phyloP scores from a whole-genome alignment of 2,888 invertebrate species.

The Pomacea canaliculata region DNA sequence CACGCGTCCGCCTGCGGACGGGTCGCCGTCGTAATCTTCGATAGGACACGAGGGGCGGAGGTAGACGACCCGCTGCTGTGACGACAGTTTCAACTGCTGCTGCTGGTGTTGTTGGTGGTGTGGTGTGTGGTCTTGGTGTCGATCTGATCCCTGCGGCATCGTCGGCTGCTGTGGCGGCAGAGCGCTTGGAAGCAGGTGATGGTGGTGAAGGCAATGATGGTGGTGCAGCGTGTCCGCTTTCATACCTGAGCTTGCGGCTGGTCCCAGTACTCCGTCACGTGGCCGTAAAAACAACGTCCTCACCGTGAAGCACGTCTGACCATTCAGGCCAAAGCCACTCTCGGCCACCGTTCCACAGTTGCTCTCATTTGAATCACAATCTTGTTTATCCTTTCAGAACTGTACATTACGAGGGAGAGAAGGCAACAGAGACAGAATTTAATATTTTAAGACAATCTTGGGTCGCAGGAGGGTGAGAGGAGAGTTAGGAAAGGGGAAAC shows the following conservation, averaged over 20 bases:
- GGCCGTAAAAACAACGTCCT: too few species aligned
- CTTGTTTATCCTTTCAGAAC: too few species aligned
- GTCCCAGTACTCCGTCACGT: neutral
- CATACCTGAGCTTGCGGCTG: neutral
- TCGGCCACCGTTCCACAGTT: too few species aligned
- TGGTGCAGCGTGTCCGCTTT: constrained; percentile 19
- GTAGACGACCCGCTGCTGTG: constrained; percentile 16
- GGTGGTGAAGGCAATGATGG: constrained; percentile 7
- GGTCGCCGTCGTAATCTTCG: constrained; percentile 8
- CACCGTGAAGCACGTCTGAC: too few species aligned
- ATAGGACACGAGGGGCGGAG: constrained; percentile 26
- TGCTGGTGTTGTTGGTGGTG: neutral
- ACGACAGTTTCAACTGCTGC: neutral
- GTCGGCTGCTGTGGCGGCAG: neutral
- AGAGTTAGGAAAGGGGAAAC: neutral
- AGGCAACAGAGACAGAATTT: too few species aligned
- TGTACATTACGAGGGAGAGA: too few species aligned
- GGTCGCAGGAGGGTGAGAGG: too few species aligned
- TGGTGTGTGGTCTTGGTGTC: neutral
- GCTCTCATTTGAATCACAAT: too few species aligned
- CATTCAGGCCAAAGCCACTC: too few species aligned
- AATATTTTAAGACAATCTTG: too few species aligned
- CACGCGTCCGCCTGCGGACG: neutral
- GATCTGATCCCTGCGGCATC: neutral
- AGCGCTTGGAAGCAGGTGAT: neutral